Base-by-base conservation (phyloP, 2,888 invertebrate species). In the Rhimphoctona megacephalus region DNA sequence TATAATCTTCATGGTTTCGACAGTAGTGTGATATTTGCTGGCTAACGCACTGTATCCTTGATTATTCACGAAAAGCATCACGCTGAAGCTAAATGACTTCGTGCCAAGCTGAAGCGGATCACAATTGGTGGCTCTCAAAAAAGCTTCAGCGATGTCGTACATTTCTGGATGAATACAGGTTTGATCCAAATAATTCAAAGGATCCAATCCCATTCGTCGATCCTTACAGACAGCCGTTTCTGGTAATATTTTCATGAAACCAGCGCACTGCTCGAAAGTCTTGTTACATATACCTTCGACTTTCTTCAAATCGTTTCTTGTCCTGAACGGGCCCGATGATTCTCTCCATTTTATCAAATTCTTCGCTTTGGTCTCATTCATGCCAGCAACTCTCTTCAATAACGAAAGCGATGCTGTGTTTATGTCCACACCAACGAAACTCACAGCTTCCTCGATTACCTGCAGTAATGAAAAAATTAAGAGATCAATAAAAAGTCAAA, bases 131-230 rank as follows among this genome's bases (percentile, higher is more conserved):
- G 94, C 91, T 11, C 90, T 83, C 11, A 95, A 88, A 46, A 95
- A 96, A 96, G 95, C 95, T 91, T 96, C 94, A 0, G 98, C 97
- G 46, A 96, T 92, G 14, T 94, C 93, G 91, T 99, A 99, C 69
- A 98, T 98, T 94, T 99, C 99, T 0, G 99, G 99, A 95, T 99
- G 99, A 89, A 99, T 97, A 94, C 97, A 97, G 0, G 99, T 99
- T 87, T 96, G 96, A 92, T 98, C 98, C 9, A 98, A 94, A 39
- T 90, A 88, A 87, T 93, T 92, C 0, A 90, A 80, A 11, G 73
- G 22, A 43, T 54, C 52, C 14, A 69, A 5, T 5, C 17, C 8
- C 14, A 25, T 22, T 73, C 11, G 4, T n/a, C 54, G 43, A 54
- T 39, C 8, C 33, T 54, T 39, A 30, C 11, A 33, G 17, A 69